Percentiles rank a stretch among this genome's conserved stretches.
phyloP scores from a whole-genome alignment of 30 jellyfish, hydroid and myxozoan genomes.

The Aurelia sp. region DNA sequence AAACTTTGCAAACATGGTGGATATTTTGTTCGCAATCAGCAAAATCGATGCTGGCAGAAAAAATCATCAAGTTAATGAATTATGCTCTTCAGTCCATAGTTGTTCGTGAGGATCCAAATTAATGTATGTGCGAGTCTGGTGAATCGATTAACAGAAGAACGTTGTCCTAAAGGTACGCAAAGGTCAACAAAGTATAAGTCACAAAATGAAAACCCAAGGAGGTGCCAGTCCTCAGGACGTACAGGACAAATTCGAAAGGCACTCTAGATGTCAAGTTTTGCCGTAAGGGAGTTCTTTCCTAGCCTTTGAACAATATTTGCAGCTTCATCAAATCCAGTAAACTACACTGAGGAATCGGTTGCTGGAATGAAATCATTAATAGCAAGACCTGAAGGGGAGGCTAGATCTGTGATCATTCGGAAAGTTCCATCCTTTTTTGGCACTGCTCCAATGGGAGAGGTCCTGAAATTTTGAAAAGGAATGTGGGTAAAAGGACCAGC shows the following conservation, averaged over 20 bases:
- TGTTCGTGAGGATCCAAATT: not conserved
- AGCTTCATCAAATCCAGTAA: constrained; percentile 44
- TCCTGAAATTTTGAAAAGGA: too few relatives aligned
- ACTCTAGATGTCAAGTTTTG: too few relatives aligned
- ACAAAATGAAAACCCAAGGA: too few relatives aligned
- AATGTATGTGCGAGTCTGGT: constrained; percentile 24
- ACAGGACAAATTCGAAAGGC: too few relatives aligned
- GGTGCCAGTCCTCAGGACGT: too few relatives aligned
- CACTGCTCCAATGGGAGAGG: constrained; percentile 27
- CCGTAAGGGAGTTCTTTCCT: too few relatives aligned
- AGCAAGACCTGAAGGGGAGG: constrained; percentile 54
- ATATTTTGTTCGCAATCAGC: too few relatives aligned
- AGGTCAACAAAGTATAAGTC: too few relatives aligned
- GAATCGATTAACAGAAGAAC: constrained; percentile 19
- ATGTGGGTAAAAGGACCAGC: too few relatives aligned
- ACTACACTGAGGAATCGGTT: constrained; percentile 19
- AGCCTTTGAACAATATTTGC: constrained; percentile 10
- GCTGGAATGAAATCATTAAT: constrained; percentile 38
- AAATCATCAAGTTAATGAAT: constrained; percentile 40
- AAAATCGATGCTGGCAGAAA: constrained; percentile 24
- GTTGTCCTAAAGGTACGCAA: not conserved
- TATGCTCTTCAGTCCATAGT: too few relatives aligned
- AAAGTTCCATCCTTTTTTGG: constrained; percentile 29
- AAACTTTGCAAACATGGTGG: too few relatives aligned
- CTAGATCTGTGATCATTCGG: constrained; percentile 35